Percentiles rank a stretch among this genome's conserved stretches.
These are phyloP conservation scores for Pedionomus torquatus DNA, from an alignment of 2,113 vertebrate genomes.

Conservation along the genomic window DNA sequence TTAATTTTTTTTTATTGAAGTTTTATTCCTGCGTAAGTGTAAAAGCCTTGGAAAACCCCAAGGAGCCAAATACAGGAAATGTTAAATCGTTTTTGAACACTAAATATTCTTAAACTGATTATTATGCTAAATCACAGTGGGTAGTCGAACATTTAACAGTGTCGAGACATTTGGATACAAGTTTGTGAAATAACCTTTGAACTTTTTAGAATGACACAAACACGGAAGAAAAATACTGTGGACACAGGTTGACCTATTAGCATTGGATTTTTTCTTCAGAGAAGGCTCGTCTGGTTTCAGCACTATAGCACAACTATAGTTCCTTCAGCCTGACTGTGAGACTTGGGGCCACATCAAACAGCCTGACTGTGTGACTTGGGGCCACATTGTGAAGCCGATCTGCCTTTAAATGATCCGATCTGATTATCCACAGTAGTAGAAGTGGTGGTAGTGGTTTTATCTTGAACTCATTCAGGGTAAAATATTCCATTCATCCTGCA, in stretches of 20 bases:
- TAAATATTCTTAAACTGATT: neutral
- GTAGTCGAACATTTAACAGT: neutral
- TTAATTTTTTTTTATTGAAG: neutral
- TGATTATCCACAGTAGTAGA: neutral
- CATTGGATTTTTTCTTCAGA: neutral
- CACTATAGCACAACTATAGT: neutral
- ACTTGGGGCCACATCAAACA: accelerated
- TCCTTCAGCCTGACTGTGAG: neutral
- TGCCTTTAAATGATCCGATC: neutral
- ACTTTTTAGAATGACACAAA: neutral
- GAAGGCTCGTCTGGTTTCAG: accelerated
- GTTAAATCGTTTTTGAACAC: neutral
- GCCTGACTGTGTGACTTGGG: neutral
- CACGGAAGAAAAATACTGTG: neutral
- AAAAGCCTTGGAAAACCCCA: neutral
- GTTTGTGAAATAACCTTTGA: neutral
- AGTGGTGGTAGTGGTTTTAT: neutral
- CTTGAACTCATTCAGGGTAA: neutral
- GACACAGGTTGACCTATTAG: neutral
- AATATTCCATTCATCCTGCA: neutral
- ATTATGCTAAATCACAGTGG: neutral
- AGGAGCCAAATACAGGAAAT: neutral
- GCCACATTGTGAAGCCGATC: neutral
- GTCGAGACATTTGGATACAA: neutral
- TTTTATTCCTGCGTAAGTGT: neutral